These are phyloP conservation scores for Meandrusa payeni DNA, from an alignment of 2,888 invertebrate species.

Conservation along the genomic window DNA sequence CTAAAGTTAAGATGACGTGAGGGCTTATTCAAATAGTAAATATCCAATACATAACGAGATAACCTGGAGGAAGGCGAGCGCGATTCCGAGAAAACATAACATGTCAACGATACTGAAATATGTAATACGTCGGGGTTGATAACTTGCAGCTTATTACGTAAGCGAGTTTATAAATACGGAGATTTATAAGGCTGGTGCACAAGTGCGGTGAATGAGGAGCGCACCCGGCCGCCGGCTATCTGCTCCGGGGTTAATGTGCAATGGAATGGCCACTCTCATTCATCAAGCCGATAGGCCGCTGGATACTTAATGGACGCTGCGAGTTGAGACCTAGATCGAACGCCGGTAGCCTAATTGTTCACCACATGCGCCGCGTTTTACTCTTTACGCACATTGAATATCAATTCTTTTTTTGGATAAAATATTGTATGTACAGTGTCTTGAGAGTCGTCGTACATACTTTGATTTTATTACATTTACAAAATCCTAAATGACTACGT, in stretches of 20 bases:
- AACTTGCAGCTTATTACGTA: conserved; percentile 13
- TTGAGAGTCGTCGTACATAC: too few species aligned
- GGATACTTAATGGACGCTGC: conserved; percentile 8
- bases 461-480: too few species aligned
- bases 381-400: too few species aligned
- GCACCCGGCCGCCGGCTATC: conserved; percentile 4
- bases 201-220: conserved; percentile 12
- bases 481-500: too few species aligned
- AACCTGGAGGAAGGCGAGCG: conserved; percentile 3
- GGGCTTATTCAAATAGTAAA: neutral
- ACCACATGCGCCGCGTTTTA: too few species aligned
- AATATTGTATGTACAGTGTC: too few species aligned
- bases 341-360: neutral
- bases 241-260: conserved; percentile 18
- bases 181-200: conserved; percentile 17
- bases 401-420: too few species aligned
- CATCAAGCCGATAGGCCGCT: conserved; percentile 16
- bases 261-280: conserved; percentile 14
- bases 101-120: conserved; percentile 18
- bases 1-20: too few species aligned
- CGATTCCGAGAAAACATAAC: conserved; percentile 9
- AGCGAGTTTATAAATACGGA: conserved; percentile 24
- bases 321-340: neutral
- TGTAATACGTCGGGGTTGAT: conserved; percentile 18
- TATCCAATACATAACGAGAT: conserved; percentile 4